phyloP scores from a whole-genome alignment of 2,888 invertebrate genomes.

The Drosophila neonasuta region DNA sequence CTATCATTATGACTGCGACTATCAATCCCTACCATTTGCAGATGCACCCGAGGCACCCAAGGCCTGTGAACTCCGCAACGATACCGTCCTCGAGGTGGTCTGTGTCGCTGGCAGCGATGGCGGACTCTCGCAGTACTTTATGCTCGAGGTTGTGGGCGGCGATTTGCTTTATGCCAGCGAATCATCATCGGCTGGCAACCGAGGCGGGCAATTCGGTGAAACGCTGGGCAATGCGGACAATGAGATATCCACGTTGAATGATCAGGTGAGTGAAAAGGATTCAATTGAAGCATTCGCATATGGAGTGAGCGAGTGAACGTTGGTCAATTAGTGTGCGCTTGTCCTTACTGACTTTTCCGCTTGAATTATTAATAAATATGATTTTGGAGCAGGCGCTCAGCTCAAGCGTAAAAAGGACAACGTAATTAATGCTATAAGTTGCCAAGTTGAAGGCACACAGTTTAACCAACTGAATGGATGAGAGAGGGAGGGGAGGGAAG shows the following conservation, averaged over 20 bases:
- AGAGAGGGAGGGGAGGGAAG: background rate
- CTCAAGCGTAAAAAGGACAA: slow-evolving; percentile 70
- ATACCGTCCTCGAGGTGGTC: slow-evolving; percentile 86
- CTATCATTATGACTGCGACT: slow-evolving; percentile 35
- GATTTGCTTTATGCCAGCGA: slow-evolving; percentile 84
- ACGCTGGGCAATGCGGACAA: slow-evolving; percentile 82
- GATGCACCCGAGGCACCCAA: slow-evolving; percentile 90
- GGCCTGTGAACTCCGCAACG: slow-evolving; percentile 88
- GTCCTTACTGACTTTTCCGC: slow-evolving; percentile 71
- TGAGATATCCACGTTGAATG: slow-evolving; percentile 86
- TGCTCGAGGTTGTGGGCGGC: slow-evolving; percentile 88
- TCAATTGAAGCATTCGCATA: slow-evolving; percentile 24
- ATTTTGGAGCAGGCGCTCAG: slow-evolving; percentile 25
- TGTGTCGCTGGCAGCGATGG: slow-evolving; percentile 92
- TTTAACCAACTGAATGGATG: slow-evolving; percentile 38
- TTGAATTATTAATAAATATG: slow-evolving; percentile 72
- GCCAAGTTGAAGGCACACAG: slow-evolving; percentile 37
- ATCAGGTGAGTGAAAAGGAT: slow-evolving; percentile 83
- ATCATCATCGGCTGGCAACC: slow-evolving; percentile 53
- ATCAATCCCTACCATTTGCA: slow-evolving; percentile 78
- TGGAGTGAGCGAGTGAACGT: slow-evolving; percentile 15
- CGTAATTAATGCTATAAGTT: slow-evolving; percentile 70
- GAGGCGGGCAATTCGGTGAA: slow-evolving; percentile 73
- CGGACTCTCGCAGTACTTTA: slow-evolving; percentile 91
- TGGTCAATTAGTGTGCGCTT: slow-evolving; percentile 73